phyloP scores from a whole-genome alignment of 1,140 invertebrate genomes.

The Drosophila truncata region DNA sequence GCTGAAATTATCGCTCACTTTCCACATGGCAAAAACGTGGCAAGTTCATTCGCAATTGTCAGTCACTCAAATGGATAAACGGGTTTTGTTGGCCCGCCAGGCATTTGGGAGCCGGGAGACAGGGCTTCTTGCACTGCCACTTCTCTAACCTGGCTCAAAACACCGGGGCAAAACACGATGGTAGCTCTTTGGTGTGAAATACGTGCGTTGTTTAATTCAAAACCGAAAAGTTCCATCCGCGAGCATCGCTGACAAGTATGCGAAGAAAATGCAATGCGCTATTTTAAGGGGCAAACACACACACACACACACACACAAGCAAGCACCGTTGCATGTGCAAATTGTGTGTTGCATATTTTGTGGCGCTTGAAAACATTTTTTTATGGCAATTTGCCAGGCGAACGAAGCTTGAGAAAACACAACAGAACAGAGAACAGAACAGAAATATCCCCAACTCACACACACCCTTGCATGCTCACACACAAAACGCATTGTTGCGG shows the following conservation, averaged over 20 bases:
- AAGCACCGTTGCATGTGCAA: constrained; percentile 55
- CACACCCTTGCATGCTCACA: not conserved
- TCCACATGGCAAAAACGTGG: not conserved
- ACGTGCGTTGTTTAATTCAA: constrained; percentile 70
- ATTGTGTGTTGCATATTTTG: constrained; percentile 78
- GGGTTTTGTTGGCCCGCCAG: constrained; percentile 43
- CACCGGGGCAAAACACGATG: constrained; percentile 8
- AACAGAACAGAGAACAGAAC: constrained; percentile 38
- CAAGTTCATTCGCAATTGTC: constrained; percentile 49
- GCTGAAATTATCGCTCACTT: constrained; percentile 28
- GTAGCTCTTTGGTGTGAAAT: constrained; percentile 62
- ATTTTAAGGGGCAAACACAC: constrained; percentile 42
- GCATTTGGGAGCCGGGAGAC: constrained; percentile 8
- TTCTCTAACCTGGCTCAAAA: constrained; percentile 3
- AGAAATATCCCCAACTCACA: constrained; percentile 25
- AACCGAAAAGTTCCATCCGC: constrained; percentile 47
- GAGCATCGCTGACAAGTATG: constrained; percentile 40
- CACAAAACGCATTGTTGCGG: constrained; percentile 40
- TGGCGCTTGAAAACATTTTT: constrained; percentile 73
- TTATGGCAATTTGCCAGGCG: constrained; percentile 80
- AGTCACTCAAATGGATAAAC: constrained; percentile 56
- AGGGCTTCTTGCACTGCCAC: not conserved
- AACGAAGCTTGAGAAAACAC: constrained; percentile 52
- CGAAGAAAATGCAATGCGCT: constrained; percentile 64
- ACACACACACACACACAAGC: constrained; percentile 11